Evolutionary conservation across 2,888 invertebrate species (phyloP).

Genomic region (Macropis europaea): DNA sequence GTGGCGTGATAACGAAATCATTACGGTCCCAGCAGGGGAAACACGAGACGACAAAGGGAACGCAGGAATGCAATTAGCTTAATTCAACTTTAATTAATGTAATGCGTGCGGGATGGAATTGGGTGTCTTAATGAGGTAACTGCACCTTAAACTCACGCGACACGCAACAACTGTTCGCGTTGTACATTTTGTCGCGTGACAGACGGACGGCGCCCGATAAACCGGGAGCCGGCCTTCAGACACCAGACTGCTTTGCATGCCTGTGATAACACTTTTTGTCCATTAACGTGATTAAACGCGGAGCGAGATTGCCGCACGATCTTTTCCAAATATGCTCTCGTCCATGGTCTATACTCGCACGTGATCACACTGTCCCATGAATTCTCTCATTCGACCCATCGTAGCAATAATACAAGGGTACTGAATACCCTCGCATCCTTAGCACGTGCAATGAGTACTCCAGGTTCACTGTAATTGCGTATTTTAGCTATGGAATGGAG

Average conservation of each 20-base stretch:
- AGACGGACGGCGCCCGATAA: constrained; percentile 57
- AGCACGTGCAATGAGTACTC: too few species aligned
- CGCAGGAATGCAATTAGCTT: constrained; percentile 64
- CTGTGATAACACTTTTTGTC: constrained; percentile 71
- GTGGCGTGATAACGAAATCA: constrained; percentile 44
- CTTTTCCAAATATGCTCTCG: constrained; percentile 47
- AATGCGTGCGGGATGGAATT: constrained; percentile 64
- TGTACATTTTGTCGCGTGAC: constrained; percentile 70
- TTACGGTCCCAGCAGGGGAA: constrained; percentile 11
- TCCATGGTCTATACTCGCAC: neutral
- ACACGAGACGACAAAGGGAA: constrained; percentile 24
- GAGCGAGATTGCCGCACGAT: constrained; percentile 50
- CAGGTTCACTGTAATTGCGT: too few species aligned
- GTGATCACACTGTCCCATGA: neutral
- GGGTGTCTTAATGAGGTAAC: constrained; percentile 64
- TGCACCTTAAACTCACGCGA: constrained; percentile 68
- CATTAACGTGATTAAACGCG: constrained; percentile 76
- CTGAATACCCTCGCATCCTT: too few species aligned
- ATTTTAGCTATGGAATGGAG: too few species aligned
- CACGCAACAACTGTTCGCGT: constrained; percentile 49
- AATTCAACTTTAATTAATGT: constrained; percentile 73
- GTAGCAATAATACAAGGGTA: neutral
- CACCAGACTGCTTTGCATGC: constrained; percentile 69
- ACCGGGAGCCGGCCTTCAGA: constrained; percentile 59
- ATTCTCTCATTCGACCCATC: neutral